Conservation (phyloP, 2,113 vertebrate species). For the Trogon surrucura region DNA sequence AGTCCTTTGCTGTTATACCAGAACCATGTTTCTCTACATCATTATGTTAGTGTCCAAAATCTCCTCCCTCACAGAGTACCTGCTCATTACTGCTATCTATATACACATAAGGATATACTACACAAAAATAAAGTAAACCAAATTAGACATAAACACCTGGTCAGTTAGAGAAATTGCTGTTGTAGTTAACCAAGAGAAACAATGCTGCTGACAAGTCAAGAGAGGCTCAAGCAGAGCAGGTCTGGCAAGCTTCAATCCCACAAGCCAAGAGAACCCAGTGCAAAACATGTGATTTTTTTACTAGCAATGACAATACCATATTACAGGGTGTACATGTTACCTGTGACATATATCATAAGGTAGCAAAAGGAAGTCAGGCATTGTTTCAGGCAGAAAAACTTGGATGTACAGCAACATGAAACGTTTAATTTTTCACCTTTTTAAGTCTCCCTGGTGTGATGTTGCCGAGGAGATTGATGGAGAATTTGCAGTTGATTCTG, state of each 20-base stretch:
- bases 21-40: background rate
- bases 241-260: background rate
- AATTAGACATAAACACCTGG: background rate
- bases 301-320: background rate
- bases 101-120: background rate
- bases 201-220: background rate
- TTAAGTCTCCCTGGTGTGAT: background rate
- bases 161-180: background rate
- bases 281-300: accelerated
- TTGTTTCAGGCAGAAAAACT: background rate
- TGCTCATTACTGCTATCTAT: background rate
- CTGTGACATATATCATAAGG: accelerated
- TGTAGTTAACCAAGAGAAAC: background rate
- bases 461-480: background rate
- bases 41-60: background rate
- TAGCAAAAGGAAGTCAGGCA: background rate
- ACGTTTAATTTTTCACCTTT: background rate
- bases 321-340: background rate
- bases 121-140: background rate
- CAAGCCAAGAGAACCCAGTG: background rate
- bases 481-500: background rate
- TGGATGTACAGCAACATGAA: background rate
- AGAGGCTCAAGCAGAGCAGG: background rate
- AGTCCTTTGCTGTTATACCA: background rate
- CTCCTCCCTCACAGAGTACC: background rate